Base-by-base conservation (phyloP, 2,888 invertebrate genomes). In the Gnatocerus cornutus region DNA sequence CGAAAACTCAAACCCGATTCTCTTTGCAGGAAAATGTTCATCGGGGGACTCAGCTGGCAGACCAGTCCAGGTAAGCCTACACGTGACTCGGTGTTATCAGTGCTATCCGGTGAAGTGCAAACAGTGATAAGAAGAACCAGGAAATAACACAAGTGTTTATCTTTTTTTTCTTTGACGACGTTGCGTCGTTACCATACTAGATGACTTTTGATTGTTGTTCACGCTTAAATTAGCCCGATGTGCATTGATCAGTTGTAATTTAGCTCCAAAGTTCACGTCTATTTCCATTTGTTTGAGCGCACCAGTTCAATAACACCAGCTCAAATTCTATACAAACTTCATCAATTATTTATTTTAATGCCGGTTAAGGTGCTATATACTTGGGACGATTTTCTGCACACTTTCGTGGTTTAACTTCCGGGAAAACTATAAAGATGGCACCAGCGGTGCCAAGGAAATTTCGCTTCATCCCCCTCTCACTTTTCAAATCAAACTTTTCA, bases 1-100 rank as follows among this genome's bases (percentile, higher is more conserved):
- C 48, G 45, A 12, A 27, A 39, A 52, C 37, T 63, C n/a, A 55
- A 27, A 55, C 56, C 41, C 58, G 0, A 6, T 71, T 68, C 68
- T 87, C 88, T 89, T 89, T 90, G 82, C 92, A 98, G 98, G 90
- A 99, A 99, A 94, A 99, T 99, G 98, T 99, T 99, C 92, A 97
- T 99, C 89, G 99, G 99, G 85, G 99, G 99, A 85, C 93, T 99
- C 86, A 98, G 98, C 90, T 99, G 98, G 98, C 98, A 98, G 90
- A 99, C 98, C 85, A 98, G 97, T 90, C 97, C 98, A 93, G 98
- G 98, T 98, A 91, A 89, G 90, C 63, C 41, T 16, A 43, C 69
- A 65, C 69, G 69, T 69, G 69, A 69, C 59, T 46, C 37, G 16
- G 69, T 71, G 68, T 74, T 73, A 71, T 74, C 71, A 74, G 71